Evolutionary conservation across 2,113 vertebrate genomes (phyloP).

Genomic region (Eudyptes chrysolophus): DNA sequence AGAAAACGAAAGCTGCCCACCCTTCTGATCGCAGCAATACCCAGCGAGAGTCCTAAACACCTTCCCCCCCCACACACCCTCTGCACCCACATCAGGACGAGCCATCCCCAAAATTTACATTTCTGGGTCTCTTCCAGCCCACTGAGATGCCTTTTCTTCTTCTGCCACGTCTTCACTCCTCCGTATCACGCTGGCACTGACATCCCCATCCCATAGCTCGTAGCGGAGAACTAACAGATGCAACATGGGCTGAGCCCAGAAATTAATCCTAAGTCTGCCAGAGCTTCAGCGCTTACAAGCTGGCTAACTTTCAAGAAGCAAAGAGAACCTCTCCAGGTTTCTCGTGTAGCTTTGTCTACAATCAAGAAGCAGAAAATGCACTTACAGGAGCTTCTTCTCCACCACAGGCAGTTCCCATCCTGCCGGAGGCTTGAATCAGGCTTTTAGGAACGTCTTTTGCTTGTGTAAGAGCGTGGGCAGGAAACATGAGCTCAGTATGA

Average conservation of each 20-base stretch:
- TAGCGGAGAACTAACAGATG: background rate
- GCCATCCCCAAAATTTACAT: background rate
- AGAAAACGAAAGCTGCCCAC: background rate
- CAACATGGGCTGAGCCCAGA: background rate
- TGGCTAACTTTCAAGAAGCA: background rate
- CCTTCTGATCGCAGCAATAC: background rate
- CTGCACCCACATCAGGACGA: background rate
- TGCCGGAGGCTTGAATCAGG: background rate
- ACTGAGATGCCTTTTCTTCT: background rate
- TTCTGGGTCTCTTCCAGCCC: background rate
- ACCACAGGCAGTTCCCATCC: background rate
- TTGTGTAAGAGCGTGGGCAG: background rate
- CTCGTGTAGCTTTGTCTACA: background rate
- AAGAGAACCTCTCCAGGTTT: background rate
- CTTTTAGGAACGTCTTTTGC: background rate
- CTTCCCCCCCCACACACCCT: background rate
- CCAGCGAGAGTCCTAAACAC: background rate
- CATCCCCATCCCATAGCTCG: rapidly evolving
- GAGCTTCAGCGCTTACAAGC: rapidly evolving
- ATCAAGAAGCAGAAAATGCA: background rate
- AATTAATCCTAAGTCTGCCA: background rate
- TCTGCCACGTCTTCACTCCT: rapidly evolving
- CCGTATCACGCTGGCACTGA: rapidly evolving
- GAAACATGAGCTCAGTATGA: background rate
- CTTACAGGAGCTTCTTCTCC: conserved; percentile 3